phyloP scores from a whole-genome alignment of 2,797 vertebrate species.

The Alectoris magna region DNA sequence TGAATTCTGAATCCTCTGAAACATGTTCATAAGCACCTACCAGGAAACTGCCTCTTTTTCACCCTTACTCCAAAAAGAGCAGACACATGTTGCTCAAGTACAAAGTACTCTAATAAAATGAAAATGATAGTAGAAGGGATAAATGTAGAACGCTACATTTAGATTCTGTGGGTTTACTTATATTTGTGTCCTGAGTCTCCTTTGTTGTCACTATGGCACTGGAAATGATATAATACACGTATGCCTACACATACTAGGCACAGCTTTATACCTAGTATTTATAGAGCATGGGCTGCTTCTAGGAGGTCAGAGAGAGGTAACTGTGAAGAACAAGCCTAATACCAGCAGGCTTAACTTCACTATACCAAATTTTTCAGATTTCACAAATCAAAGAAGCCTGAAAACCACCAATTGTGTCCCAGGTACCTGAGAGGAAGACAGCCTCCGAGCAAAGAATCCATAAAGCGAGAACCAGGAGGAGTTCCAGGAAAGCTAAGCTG shows the following conservation, averaged over 20 bases:
- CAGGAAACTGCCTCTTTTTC: neutral
- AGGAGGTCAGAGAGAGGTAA: slow-evolving; percentile 53
- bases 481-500: neutral
- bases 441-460: neutral
- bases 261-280: slow-evolving; percentile 51
- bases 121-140: neutral
- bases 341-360: neutral
- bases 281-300: neutral
- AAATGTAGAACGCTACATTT: neutral
- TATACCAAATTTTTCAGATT: neutral
- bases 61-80: neutral
- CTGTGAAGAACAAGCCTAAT: neutral
- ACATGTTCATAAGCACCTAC: neutral
- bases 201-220: slow-evolving; percentile 25
- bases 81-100: neutral
- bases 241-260: neutral
- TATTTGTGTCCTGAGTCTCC: neutral
- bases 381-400: slow-evolving; percentile 30
- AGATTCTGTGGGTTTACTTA: neutral
- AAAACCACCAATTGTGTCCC: neutral
- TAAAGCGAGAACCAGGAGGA: neutral
- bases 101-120: neutral
- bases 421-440: neutral
- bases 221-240: slow-evolving; percentile 21
- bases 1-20: neutral